A percentile compares a stretch with the other conserved stretches of the same genome.
Evolutionary conservation across 2,113 vertebrate species (phyloP).

Genomic region (Pyxicephalus adspersus): DNA sequence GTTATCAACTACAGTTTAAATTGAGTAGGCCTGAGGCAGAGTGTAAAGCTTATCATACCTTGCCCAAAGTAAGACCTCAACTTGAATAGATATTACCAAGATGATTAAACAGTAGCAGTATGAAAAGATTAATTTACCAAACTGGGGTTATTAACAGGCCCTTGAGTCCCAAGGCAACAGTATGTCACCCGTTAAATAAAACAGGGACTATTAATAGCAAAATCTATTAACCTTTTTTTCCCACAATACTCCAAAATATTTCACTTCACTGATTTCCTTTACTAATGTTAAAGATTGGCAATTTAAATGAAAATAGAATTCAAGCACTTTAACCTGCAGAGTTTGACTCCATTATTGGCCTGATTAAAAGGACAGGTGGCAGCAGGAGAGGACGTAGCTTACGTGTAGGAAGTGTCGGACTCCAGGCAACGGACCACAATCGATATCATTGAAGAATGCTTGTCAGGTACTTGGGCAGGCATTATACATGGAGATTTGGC

Average conservation of each 20-base stretch:
- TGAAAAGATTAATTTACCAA: slow-evolving; percentile 43
- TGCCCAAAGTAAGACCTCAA: slow-evolving; percentile 33
- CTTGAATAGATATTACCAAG: slow-evolving; percentile 28
- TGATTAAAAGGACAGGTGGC: slow-evolving; percentile 2
- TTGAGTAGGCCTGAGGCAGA: slow-evolving; percentile 1
- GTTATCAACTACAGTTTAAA: slow-evolving; percentile 6
- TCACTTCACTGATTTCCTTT: slow-evolving; percentile 35
- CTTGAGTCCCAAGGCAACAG: slow-evolving; percentile 40
- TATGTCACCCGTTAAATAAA: slow-evolving; percentile 44
- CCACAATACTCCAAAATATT: slow-evolving; percentile 39
- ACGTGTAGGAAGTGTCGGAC: slow-evolving; percentile 95
- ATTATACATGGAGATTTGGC: slow-evolving; percentile 96
- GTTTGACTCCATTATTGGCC: slow-evolving; percentile 38
- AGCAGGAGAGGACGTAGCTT: slow-evolving; percentile 65
- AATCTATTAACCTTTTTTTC: slow-evolving; percentile 45
- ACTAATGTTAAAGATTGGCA: slow-evolving; percentile 39
- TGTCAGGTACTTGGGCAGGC: slow-evolving; percentile 91
- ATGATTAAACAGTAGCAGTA: slow-evolving; percentile 34
- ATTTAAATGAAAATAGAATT: slow-evolving; percentile 43
- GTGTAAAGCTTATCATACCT: slow-evolving; percentile 27
- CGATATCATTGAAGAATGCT: slow-evolving; percentile 86
- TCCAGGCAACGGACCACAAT: slow-evolving; percentile 94
- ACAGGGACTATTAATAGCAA: slow-evolving; percentile 39
- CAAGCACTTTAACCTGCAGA: slow-evolving; percentile 28
- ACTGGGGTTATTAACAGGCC: slow-evolving; percentile 28